Base-by-base conservation (phyloP, 1,140 invertebrate genomes). In the Cotesia glomerata region DNA sequence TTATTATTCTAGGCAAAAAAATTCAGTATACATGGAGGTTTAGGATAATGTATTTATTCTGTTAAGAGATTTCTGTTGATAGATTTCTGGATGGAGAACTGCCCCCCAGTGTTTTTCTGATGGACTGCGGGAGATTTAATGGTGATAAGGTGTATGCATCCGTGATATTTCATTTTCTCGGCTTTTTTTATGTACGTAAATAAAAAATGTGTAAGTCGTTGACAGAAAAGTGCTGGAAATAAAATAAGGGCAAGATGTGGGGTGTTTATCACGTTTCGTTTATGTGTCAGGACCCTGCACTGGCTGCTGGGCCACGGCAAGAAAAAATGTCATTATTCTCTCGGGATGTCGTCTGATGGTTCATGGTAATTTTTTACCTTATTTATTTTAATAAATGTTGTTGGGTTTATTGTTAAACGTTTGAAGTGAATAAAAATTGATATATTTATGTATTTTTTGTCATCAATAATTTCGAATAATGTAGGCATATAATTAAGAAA, bases 291-390 rank as follows among this genome's bases (percentile, higher is more conserved):
- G 75, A 75, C 77, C 84, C 83, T 80, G 82, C 84, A 84, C 82
- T 83, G 26, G 79, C 76, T 36, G 63, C 45, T 4, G 32, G 34
- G 4, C 59, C 39, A 36, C 11, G 11, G 77, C 52, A 76, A 73
- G 26, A 71, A 59, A 34, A 58, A 66, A 26, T 54, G 16, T 67
- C 49, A 26, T 56, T 49, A 56, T 72, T 58, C 69, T 78, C 67
- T 73, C 72, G 73, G 73, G 75, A 75, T 80, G 81, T 78, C 51
- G 81, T 80, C 78, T 82, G 80, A 82, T 75, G 78, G 80, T 85
- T 85, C 84, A 86, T 84, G 84, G 85, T 80, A 80, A 85, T 81
- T 85, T 84, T 80, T 85, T 85, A 79, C 79, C 79, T 62, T 26
- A 34, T 51, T 32, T 45, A 63, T 34, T 35, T 54, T 36, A 36